Evolutionary conservation across 2,888 invertebrate genomes (phyloP).

Genomic region (Biston stratarius): DNA sequence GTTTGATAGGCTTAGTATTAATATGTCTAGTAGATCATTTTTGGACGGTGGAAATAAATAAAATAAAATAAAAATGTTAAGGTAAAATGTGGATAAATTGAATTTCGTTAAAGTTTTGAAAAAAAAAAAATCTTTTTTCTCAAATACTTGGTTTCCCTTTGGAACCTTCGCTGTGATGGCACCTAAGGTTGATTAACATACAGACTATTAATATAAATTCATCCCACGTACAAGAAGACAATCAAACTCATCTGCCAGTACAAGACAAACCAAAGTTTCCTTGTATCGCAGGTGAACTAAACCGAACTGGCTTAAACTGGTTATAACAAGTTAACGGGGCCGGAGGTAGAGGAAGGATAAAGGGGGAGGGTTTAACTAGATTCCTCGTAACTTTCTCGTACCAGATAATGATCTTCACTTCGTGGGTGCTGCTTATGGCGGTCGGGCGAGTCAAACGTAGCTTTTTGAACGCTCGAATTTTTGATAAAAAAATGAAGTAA

Average conservation of each 20-base stretch:
- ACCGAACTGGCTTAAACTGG: conserved; percentile 81
- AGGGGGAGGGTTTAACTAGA: conserved; percentile 71
- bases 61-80: too few relatives aligned
- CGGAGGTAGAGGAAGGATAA: conserved; percentile 47
- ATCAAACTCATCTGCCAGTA: conserved; percentile 44
- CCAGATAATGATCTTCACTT: conserved; percentile 84
- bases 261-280: conserved; percentile 70
- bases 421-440: conserved; percentile 70
- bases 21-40: too few relatives aligned
- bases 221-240: conserved; percentile 42
- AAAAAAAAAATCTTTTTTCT: too few relatives aligned
- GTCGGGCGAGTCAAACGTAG: conserved; percentile 39
- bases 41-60: too few relatives aligned
- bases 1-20: too few relatives aligned
- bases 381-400: conserved; percentile 82
- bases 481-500: neutral
- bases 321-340: conserved; percentile 81
- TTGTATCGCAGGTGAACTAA: conserved; percentile 82
- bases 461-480: conserved; percentile 34
- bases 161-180: too few relatives aligned
- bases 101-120: too few relatives aligned
- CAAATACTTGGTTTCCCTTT: too few relatives aligned
- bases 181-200: neutral
- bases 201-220: neutral
- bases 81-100: too few relatives aligned